phyloP scores from a whole-genome alignment of 1,140 invertebrate genomes.

The Drosophila pseudoobscura region DNA sequence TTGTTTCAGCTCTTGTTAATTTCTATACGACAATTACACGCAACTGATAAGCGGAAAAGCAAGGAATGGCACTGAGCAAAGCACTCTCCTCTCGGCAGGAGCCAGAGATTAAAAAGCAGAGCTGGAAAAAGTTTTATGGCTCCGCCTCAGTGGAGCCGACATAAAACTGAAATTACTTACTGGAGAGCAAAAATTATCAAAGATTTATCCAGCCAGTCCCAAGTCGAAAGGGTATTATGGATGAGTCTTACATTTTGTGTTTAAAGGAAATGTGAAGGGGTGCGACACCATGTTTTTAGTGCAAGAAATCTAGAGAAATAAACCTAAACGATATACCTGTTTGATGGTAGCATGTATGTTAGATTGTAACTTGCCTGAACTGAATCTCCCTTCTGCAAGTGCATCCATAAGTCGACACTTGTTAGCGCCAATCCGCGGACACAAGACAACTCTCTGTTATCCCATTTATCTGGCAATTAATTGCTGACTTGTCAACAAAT shows the following conservation, averaged over 20 bases:
- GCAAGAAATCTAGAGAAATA: too few species aligned
- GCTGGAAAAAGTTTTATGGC: constrained; percentile 56
- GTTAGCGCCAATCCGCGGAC: not conserved
- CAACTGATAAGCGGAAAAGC: constrained; percentile 66
- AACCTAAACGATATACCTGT: too few species aligned
- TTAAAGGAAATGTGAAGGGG: too few species aligned
- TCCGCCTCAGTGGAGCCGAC: constrained; percentile 61
- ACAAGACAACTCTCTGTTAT: constrained; percentile 2
- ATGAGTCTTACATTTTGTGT: constrained; percentile 4
- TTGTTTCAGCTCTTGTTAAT: constrained; percentile 59
- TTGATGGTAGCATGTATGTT: too few species aligned
- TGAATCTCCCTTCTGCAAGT: not conserved
- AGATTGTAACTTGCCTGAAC: too few species aligned
- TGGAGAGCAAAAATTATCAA: constrained; percentile 15
- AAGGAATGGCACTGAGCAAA: constrained; percentile 6
- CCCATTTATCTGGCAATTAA: constrained; percentile 40
- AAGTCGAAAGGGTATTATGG: not conserved
- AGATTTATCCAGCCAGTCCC: constrained; percentile 24
- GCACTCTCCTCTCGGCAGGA: constrained; percentile 24
- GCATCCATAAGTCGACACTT: constrained; percentile 27
- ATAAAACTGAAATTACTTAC: constrained; percentile 55
- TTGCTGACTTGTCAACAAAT: constrained; percentile 71
- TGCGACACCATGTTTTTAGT: too few species aligned
- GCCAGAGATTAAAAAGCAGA: constrained; percentile 66
- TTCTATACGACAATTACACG: constrained; percentile 75